These are phyloP conservation scores for Brachionus asplanchnoidis DNA, from an alignment of 1,140 invertebrate genomes.

Conservation along the genomic window DNA sequence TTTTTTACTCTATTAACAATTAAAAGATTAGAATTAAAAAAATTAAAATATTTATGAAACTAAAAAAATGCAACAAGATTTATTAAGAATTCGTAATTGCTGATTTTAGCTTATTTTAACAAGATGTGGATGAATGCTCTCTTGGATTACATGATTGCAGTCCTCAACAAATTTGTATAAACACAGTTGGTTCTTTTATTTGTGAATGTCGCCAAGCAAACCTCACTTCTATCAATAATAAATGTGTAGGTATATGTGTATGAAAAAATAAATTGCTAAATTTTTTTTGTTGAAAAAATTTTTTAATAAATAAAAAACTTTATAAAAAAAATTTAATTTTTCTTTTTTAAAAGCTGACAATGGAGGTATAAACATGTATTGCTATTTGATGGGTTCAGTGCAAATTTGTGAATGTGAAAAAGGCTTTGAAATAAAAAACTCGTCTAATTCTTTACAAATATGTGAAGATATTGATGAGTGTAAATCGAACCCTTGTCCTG, in stretches of 20 bases:
- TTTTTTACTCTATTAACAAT: too few species aligned
- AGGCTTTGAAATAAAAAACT: slow-evolving; percentile 34
- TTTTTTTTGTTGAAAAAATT: background rate
- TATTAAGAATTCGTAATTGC: too few species aligned
- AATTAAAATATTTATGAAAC: background rate
- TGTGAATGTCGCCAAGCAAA: background rate
- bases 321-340: background rate
- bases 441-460: background rate
- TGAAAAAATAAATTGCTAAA: background rate
- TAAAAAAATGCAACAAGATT: too few species aligned
- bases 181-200: slow-evolving; percentile 26
- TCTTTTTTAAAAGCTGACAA: background rate
- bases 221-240: background rate
- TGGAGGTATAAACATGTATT: slow-evolving; percentile 15
- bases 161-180: background rate
- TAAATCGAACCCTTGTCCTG: background rate
- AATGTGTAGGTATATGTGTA: slow-evolving; percentile 33
- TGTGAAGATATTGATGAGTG: slow-evolving; percentile 34
- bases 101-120: background rate
- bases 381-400: background rate
- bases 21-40: too few species aligned
- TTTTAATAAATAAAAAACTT: background rate
- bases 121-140: slow-evolving; percentile 35
- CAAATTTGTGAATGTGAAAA: slow-evolving; percentile 13
- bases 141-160: background rate